Base-by-base conservation (phyloP, 2,888 invertebrate genomes). In the Cantharis lateralis region DNA sequence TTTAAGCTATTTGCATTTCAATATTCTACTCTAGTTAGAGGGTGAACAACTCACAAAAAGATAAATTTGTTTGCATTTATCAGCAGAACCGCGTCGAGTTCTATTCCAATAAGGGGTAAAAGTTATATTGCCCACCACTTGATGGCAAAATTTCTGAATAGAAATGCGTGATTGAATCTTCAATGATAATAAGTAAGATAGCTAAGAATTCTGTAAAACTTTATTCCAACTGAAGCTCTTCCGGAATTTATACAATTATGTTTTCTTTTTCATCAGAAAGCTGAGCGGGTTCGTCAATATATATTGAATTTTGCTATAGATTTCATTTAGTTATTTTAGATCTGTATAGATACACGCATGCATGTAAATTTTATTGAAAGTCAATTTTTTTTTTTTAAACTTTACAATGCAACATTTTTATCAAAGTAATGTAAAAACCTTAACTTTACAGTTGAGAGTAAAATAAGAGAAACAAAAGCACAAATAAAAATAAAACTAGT, bases 31-130 rank as follows among this genome's bases (percentile, higher is more conserved):
- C 78, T 76, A 73, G 77, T 79, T 77, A 75, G 74, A 76, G 71
- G 76, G 73, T 74, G 72, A 74, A 48, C 48, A 76, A 74, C 78
- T 74, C 74, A 62, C 75, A 75, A 75, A 75, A 79, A 80, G 80
- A 80, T 80, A 79, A 80, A 80, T 80, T 80, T 80, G 80, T 80
- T 80, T 80, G 80, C 80, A 80, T 80, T 80, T 80, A 79, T 80
- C 79, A 80, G 77, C 76, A 68, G 74, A 74, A 74, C 73, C 69
- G 79, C 71, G 70, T 76, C 64, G 75, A 64, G 32, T 75, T 75
- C 75, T 77, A 48, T 78, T 74, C 74, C 68, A 64, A 71, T 77
- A 70, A 75, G 80, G 74, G 77, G 74, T 77, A 79, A 80, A 80
- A 77, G 77, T 79, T 79, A 80, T 79, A 78, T 80, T 80, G 75